These are phyloP conservation scores for Elysia crispata DNA, from an alignment of 2,888 invertebrate species.

Conservation along the genomic window DNA sequence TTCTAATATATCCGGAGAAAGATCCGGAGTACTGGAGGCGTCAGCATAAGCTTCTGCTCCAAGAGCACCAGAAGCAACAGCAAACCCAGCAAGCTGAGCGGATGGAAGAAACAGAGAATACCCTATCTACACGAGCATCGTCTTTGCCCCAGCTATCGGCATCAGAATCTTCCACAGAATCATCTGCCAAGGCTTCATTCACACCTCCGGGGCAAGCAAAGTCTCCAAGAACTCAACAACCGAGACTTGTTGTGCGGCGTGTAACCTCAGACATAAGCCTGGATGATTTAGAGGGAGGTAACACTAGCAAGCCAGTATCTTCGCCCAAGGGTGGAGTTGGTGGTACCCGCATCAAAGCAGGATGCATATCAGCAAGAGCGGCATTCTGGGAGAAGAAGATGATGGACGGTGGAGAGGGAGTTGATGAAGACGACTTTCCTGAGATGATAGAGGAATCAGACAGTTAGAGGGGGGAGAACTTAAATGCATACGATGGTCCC, in stretches of 20 bases:
- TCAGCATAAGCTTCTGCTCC: not conserved
- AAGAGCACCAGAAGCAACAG: slow-evolving; percentile 15
- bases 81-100: not conserved
- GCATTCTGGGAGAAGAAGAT: slow-evolving; percentile 69
- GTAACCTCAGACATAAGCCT: not conserved
- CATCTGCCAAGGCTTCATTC: no score
- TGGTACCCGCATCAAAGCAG: slow-evolving; percentile 60
- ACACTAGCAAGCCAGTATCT: no score
- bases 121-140: no score
- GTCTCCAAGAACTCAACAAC: not conserved
- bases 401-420: slow-evolving; percentile 51
- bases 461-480: not conserved
- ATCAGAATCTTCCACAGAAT: no score
- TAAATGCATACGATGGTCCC: not conserved
- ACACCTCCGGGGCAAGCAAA: not conserved
- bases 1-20: slow-evolving; percentile 48
- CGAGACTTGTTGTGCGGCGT: not conserved
- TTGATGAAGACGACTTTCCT: slow-evolving; percentile 61
- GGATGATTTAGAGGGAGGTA: not conserved
- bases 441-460: slow-evolving; percentile 59
- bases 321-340: slow-evolving; percentile 4
- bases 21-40: slow-evolving; percentile 24
- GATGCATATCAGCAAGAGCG: slow-evolving; percentile 68
- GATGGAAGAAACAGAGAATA: no score
- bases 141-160: no score